These are phyloP conservation scores for Cinclus mexicanus DNA, from an alignment of 2,113 vertebrate species.

Conservation along the genomic window DNA sequence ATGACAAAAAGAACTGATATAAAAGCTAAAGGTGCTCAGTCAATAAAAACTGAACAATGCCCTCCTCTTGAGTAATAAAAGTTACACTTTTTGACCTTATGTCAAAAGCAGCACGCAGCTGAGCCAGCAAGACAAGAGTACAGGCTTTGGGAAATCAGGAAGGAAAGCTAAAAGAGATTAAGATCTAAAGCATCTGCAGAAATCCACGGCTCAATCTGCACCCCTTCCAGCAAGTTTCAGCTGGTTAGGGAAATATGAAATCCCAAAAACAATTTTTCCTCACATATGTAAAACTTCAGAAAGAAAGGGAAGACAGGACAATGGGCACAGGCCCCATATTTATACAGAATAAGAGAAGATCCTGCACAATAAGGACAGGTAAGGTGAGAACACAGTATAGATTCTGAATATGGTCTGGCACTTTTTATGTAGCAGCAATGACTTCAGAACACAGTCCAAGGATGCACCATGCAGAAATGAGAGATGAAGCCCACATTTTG, in stretches of 20 bases:
- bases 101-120: not conserved
- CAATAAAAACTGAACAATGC: not conserved
- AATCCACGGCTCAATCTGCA: not conserved
- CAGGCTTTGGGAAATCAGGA: not conserved
- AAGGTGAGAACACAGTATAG: not conserved
- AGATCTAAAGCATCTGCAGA: not conserved
- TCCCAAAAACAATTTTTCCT: not conserved
- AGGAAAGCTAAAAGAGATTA: not conserved
- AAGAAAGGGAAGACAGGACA: not conserved
- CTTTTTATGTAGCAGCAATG: not conserved
- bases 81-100: not conserved
- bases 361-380: not conserved
- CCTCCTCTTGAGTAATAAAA: not conserved
- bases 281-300: rapidly evolving
- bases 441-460: not conserved
- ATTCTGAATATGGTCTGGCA: not conserved
- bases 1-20: not conserved
- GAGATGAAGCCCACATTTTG: not conserved
- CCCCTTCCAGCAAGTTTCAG: not conserved
- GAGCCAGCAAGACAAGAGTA: not conserved
- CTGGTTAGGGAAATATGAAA: not conserved
- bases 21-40: not conserved
- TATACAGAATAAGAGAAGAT: not conserved
- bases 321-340: rapidly evolving
- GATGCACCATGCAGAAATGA: not conserved